Evolutionary conservation across 2,113 vertebrate species (phyloP).

Genomic region (Spea bombifrons): DNA sequence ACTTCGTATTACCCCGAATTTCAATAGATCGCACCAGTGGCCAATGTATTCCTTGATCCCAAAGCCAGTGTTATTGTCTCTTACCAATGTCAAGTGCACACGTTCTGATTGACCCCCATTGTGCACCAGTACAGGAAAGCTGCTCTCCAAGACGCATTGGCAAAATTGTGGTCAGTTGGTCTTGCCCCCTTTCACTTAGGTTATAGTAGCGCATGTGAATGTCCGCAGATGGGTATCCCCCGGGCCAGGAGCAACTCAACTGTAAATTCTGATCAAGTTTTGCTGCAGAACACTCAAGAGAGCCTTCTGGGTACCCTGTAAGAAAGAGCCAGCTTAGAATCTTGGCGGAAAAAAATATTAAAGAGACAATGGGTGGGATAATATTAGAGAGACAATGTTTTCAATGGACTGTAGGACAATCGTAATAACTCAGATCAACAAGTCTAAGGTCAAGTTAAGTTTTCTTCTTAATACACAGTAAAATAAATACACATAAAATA

Average conservation of each 20-base stretch:
- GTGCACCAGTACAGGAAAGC: slow-evolving; percentile 3
- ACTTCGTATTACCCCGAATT: no score
- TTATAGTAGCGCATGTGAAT: neutral
- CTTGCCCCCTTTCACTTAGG: neutral
- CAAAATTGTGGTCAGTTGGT: neutral
- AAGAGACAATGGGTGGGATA: neutral
- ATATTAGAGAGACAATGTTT: neutral
- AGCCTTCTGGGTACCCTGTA: slow-evolving; percentile 6
- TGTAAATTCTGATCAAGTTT: neutral
- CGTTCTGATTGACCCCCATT: neutral
- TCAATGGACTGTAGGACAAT: neutral
- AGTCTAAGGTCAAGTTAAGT: neutral
- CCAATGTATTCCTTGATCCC: no score
- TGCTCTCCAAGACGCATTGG: neutral
- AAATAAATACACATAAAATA: no score
- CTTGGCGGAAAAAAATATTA: neutral
- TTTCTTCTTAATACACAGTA: neutral
- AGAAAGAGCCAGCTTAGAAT: neutral
- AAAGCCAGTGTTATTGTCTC: neutral
- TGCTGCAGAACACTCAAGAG: neutral
- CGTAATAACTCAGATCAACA: neutral
- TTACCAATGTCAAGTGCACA: slow-evolving; percentile 24
- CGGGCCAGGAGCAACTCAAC: slow-evolving; percentile 16
- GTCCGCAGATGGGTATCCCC: slow-evolving; percentile 19
- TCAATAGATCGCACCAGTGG: no score